These are phyloP conservation scores for Alauda arvensis DNA, from an alignment of 2,797 vertebrate genomes.

Conservation along the genomic window DNA sequence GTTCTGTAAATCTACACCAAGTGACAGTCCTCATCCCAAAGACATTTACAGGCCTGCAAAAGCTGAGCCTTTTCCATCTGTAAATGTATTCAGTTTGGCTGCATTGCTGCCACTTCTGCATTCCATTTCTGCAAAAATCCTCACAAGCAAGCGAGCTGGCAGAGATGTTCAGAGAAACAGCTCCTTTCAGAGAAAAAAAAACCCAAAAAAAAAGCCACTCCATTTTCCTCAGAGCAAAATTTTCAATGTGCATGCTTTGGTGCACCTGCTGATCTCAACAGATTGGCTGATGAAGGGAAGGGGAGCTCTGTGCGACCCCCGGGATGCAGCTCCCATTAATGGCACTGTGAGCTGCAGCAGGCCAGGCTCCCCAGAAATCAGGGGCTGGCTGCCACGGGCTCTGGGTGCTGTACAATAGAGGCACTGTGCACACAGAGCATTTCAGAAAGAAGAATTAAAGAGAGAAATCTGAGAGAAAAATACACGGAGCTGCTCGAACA, in stretches of 20 bases:
- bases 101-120: background rate
- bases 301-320: background rate
- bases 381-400: background rate
- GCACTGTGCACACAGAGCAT: background rate
- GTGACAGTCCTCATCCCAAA: background rate
- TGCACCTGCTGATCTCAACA: slow-evolving; percentile 7
- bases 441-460: background rate
- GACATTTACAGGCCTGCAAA: background rate
- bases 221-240: background rate
- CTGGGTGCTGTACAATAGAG: background rate
- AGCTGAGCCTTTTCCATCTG: background rate
- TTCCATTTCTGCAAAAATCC: background rate
- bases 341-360: background rate
- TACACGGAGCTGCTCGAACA: background rate
- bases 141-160: slow-evolving; percentile 12
- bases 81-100: slow-evolving; percentile 19
- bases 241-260: background rate
- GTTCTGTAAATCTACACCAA: background rate
- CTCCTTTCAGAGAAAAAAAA: background rate
- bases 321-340: background rate
- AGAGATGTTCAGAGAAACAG: background rate
- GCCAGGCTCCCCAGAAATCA: background rate
- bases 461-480: background rate
- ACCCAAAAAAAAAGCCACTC: background rate
- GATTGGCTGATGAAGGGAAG: background rate